phyloP scores from a whole-genome alignment of 2,888 invertebrate genomes.

The Drosophila nr. fundita region DNA sequence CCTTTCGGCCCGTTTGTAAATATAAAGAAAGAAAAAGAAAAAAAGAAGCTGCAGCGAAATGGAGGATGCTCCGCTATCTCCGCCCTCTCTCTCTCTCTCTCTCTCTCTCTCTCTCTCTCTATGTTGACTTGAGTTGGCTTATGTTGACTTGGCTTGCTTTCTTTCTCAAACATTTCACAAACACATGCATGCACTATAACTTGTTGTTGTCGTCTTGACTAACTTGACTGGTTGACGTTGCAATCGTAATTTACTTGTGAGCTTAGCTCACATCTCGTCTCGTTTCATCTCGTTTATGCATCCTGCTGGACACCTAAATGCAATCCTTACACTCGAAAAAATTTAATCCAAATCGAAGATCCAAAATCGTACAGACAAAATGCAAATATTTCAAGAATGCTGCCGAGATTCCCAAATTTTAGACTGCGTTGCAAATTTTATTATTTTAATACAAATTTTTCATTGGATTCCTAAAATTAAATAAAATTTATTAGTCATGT shows the following conservation, averaged over 20 bases:
- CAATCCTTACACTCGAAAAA: not conserved
- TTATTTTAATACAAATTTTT: not conserved
- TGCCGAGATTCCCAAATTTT: not conserved
- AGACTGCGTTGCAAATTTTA: not conserved
- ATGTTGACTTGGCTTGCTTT: conserved; percentile 70
- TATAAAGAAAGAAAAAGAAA: conserved; percentile 64
- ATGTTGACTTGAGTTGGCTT: not conserved
- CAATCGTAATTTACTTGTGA: conserved; percentile 80
- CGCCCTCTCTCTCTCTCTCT: not conserved
- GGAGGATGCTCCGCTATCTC: conserved; percentile 52
- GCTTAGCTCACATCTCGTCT: conserved; percentile 13
- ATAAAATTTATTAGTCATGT: not conserved
- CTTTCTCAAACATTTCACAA: conserved; percentile 69
- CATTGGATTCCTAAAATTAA: not conserved
- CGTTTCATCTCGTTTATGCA: conserved; percentile 56
- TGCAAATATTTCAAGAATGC: not conserved
- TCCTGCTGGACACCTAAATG: conserved; percentile 59
- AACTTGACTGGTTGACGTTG: conserved; percentile 77
- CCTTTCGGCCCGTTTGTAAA: conserved; percentile 84
- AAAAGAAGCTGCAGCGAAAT: conserved; percentile 60
- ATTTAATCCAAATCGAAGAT: not conserved
- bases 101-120: not conserved
- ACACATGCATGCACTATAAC: conserved; percentile 34
- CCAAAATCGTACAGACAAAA: not conserved
- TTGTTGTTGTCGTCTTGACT: conserved; percentile 75